Conservation (phyloP, 2,888 invertebrate species). For the Yponomeuta plumbellus region DNA sequence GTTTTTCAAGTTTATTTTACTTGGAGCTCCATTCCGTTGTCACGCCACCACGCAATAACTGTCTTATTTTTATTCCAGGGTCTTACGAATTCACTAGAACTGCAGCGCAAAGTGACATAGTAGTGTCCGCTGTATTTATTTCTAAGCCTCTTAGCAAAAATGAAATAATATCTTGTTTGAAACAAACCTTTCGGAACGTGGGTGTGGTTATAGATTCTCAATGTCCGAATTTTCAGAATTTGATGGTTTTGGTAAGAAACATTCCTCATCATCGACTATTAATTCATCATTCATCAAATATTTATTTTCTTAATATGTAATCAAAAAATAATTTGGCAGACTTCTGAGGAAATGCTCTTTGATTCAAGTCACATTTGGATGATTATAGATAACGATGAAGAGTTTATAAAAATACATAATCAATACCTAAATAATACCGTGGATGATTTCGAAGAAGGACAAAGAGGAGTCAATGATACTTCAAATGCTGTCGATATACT, state of each 20-base stretch:
- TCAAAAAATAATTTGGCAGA: slow-evolving; percentile 32
- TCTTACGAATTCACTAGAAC: slow-evolving; percentile 27
- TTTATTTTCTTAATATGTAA: too few species aligned
- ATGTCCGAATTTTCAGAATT: slow-evolving; percentile 31
- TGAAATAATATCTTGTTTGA: slow-evolving; percentile 22
- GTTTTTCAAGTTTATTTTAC: too few species aligned
- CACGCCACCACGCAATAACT: background rate
- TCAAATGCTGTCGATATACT: slow-evolving; percentile 22
- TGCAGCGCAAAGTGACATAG: slow-evolving; percentile 25
- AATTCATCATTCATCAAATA: too few species aligned
- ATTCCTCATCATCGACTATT: too few species aligned
- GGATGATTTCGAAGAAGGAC: background rate
- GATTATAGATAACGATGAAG: slow-evolving; percentile 29
- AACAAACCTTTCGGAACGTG: slow-evolving; percentile 19
- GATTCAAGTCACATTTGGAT: slow-evolving; percentile 46
- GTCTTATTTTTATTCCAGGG: slow-evolving; percentile 29
- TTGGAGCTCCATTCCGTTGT: background rate
- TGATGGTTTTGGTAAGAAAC: slow-evolving; percentile 37
- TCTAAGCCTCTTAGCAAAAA: slow-evolving; percentile 5
- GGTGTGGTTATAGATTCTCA: slow-evolving; percentile 30
- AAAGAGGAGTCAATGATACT: background rate
- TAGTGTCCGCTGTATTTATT: slow-evolving; percentile 26
- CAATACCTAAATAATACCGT: background rate
- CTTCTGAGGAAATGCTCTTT: slow-evolving; percentile 39
- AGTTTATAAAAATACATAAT: background rate